These are phyloP conservation scores for Porites lobata DNA, from an alignment of 92 coral and sea anemone species.

Conservation along the genomic window DNA sequence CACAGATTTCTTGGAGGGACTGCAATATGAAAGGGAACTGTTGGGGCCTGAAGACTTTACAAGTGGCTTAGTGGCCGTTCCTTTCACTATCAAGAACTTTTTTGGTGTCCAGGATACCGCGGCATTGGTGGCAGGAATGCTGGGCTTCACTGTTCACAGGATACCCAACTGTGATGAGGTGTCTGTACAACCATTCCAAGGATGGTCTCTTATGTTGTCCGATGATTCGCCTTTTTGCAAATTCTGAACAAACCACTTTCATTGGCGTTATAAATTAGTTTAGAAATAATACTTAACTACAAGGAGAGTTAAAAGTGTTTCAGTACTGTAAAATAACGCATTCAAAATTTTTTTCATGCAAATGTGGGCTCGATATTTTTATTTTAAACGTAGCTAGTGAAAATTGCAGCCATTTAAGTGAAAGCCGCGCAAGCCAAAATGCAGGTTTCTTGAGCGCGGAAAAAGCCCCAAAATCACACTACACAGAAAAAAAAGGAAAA, in stretches of 20 bases:
- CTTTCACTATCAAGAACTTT: constrained; percentile 29
- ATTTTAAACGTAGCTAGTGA: too few relatives aligned
- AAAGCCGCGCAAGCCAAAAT: too few relatives aligned
- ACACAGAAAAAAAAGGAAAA: too few relatives aligned
- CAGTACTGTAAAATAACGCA: too few relatives aligned
- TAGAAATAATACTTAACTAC: too few relatives aligned
- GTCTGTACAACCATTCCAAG: constrained; percentile 78
- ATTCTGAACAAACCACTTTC: too few relatives aligned
- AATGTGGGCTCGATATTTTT: too few relatives aligned
- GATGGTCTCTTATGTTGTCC: constrained; percentile 71
- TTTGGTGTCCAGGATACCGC: constrained; percentile 54
- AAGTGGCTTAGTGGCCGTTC: constrained; percentile 58
- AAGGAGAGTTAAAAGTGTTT: too few relatives aligned
- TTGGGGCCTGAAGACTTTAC: constrained; percentile 3
- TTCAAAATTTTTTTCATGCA: too few relatives aligned
- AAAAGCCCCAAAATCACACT: constrained; percentile 27
- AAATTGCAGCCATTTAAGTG: too few relatives aligned
- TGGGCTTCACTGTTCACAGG: constrained; percentile 59
- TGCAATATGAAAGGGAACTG: neutral
- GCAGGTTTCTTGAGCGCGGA: too few relatives aligned
- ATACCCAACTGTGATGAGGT: constrained; percentile 12
- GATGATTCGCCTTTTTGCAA: constrained; percentile 58
- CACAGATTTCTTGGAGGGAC: constrained; percentile 53
- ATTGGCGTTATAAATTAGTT: too few relatives aligned
- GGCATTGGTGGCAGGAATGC: constrained; percentile 68